Conservation (phyloP, 1,140 invertebrate genomes). For the Coelopa frigida region DNA sequence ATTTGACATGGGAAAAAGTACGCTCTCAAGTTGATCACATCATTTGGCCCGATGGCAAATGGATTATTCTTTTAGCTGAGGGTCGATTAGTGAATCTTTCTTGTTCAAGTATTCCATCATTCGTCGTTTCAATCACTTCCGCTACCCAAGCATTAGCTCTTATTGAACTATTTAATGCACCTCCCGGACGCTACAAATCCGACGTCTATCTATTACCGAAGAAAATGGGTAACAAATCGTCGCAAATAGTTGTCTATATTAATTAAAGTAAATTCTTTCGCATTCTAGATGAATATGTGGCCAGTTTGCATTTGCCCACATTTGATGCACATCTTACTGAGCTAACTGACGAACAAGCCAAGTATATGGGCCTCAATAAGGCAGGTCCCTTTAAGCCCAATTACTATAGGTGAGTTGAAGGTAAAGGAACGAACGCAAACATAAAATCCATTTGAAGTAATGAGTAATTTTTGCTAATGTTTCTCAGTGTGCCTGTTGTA, state of each 20-base stretch:
- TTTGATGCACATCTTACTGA: conserved; percentile 97
- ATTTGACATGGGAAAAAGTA: conserved; percentile 95
- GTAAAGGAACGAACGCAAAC: background rate
- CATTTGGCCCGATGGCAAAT: conserved; percentile 90
- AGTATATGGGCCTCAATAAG: conserved; percentile 95
- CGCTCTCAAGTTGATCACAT: conserved; percentile 96
- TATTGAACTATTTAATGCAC: conserved; percentile 95
- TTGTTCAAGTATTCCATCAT: conserved; percentile 94
- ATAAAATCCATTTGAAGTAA: no score
- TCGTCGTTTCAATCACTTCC: conserved; percentile 92
- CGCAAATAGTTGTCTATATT: no score
- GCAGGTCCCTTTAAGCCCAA: conserved; percentile 97
- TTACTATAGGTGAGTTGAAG: conserved; percentile 80
- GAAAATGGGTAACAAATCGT: conserved; percentile 99
- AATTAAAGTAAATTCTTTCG: no score
- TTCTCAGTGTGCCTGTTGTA: no score
- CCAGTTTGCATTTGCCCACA: conserved; percentile 81
- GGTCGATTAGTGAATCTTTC: conserved; percentile 92
- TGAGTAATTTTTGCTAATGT: no score
- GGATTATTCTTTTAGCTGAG: conserved; percentile 87
- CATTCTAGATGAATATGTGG: conserved; percentile 96
- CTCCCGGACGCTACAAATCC: conserved; percentile 86
- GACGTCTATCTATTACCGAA: conserved; percentile 97
- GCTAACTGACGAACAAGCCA: conserved; percentile 92
- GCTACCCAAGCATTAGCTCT: conserved; percentile 91